These are phyloP conservation scores for Clarias fuscus DNA, from an alignment of 2,797 vertebrate species.

Conservation along the genomic window DNA sequence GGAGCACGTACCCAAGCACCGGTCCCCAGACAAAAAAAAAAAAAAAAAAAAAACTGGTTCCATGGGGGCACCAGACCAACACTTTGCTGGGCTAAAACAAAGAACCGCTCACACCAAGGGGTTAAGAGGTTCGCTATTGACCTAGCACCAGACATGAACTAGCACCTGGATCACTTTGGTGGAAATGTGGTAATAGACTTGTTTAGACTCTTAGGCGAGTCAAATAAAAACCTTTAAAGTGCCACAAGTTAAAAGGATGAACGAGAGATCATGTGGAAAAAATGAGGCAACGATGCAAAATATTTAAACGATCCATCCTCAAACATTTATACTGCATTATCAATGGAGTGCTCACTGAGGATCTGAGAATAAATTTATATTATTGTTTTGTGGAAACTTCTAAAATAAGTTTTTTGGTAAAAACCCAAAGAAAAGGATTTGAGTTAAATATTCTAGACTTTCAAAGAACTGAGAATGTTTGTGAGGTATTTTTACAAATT, in stretches of 20 bases:
- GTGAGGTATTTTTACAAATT: not conserved
- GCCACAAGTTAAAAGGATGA: not conserved
- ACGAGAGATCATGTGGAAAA: not conserved
- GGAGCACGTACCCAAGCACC: no score
- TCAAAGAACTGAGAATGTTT: not conserved
- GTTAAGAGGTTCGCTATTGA: no score
- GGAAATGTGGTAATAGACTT: not conserved
- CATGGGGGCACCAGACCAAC: no score
- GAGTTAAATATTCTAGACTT: no score
- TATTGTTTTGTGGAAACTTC: not conserved
- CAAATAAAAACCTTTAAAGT: not conserved
- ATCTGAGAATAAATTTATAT: not conserved
- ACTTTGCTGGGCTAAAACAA: no score
- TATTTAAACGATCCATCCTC: not conserved
- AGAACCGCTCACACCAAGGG: no score
- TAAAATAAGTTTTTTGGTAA: not conserved
- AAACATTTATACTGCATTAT: not conserved
- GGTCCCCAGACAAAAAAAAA: no score
- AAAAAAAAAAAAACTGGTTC: no score
- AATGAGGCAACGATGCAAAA: not conserved
- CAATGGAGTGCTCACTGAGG: not conserved
- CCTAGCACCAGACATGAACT: no score
- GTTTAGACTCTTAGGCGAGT: not conserved
- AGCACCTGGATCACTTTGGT: no score
- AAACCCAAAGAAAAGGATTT: not conserved